These are phyloP conservation scores for Epicampocera succincta DNA, from an alignment of 2,888 invertebrate species.

Conservation along the genomic window DNA sequence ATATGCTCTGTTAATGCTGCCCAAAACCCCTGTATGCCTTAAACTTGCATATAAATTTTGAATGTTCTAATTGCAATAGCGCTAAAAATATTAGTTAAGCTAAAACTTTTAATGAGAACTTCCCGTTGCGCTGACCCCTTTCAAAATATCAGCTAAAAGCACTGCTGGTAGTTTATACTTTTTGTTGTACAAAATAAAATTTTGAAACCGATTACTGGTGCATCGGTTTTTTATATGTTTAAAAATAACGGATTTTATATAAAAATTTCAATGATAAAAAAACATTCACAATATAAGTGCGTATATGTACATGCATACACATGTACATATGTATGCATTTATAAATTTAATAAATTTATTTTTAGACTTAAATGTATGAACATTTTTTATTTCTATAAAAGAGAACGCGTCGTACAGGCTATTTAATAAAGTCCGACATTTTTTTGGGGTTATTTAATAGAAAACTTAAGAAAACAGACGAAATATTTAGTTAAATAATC, in stretches of 20 bases:
- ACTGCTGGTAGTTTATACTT: background rate
- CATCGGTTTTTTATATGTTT: background rate
- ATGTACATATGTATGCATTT: constrained; percentile 10
- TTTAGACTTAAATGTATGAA: constrained; percentile 57
- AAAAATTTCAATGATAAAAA: constrained; percentile 1
- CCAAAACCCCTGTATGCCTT: too few species aligned
- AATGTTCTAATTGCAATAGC: too few species aligned
- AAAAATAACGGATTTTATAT: constrained; percentile 25
- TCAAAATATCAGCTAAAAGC: too few species aligned
- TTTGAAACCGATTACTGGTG: too few species aligned
- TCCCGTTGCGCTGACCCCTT: too few species aligned
- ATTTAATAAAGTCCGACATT: constrained; percentile 3
- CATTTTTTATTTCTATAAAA: constrained; percentile 29
- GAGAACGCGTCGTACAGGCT: constrained; percentile 26
- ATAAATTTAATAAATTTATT: constrained; percentile 55
- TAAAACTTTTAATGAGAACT: too few species aligned
- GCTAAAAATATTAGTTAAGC: too few species aligned
- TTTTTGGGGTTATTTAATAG: constrained; percentile 54
- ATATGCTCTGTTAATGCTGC: too few species aligned
- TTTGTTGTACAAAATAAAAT: too few species aligned
- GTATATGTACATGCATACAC: background rate
- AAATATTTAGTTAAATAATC: constrained; percentile 6
- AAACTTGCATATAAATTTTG: too few species aligned
- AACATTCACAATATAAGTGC: constrained; percentile 24
- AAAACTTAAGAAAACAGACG: constrained; percentile 7